Base-by-base conservation (phyloP, 2,113 vertebrate species). In the Perognathus longimembris region DNA sequence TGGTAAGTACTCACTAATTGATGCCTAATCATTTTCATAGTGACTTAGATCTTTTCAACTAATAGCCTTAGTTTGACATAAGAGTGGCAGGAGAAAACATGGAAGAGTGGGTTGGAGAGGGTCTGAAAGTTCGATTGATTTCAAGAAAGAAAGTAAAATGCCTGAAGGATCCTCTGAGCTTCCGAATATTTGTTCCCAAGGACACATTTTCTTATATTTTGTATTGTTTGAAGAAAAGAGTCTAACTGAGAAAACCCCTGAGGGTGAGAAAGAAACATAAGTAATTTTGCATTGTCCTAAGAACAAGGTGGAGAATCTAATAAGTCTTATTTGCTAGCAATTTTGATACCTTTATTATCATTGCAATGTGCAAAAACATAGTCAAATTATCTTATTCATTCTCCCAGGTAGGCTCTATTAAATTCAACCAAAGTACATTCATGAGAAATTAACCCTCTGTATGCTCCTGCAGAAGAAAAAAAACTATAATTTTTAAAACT, bases 301-400 rank as follows among this genome's bases (percentile, higher is more conserved):
- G 57, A 81, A 75, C 6, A 78, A 78, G 0, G 17, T 74, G 20
- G 42, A 82, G 0, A 69, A 90, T 76, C 36, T 64, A 92, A 89
- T n/a, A 64, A 38, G 70, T 90, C 42, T 91, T 71, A 59, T 81
- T 69, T 92, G 64, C 82, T 85, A 66, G 61, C 34, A 91, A 11
- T 42, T 81, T 57, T 71, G 75, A 59, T 86, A 70, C 70, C 92
- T 96, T 94, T 77, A 83, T 90, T 82, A 79, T 95, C 54, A 92
- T 85, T 59, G 20, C 59, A 76, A 91, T n/a, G n/a, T 20, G 67
- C 14, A 70, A 71, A 54, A 80, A 95, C 84, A n/a, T 20, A 77
- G 75, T 76, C 76, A 85, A 80, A 89, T 94, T 92, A 66, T 92
- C 64, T 92, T 87, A 78, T 38, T 11, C 26, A 66, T 74, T 18